Base-by-base conservation (phyloP, 2,888 invertebrate species). In the Tethea ocularis region DNA sequence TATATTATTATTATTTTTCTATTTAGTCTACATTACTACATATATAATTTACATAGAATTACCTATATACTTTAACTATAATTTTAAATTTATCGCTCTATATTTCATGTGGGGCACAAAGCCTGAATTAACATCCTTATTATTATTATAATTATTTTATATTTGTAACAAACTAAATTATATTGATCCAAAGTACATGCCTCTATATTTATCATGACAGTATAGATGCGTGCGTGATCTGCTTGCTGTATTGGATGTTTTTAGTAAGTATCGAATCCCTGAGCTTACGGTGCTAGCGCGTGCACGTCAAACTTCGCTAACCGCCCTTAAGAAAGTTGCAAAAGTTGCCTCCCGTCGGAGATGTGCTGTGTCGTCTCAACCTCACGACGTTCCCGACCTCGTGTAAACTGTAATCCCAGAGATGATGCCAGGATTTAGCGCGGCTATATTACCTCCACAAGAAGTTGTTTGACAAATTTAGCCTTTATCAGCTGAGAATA, bases 281-380 rank as follows among this genome's bases (percentile, higher is more conserved):
- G 79, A 88, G 91, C 89, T 92, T 91, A 91, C 84, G 85, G 84
- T 84, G 83, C 78, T 74, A 84, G 86, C 87, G 88, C 87, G 88
- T 87, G 89, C 88, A 89, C 88, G 90, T 89, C 91, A 86, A 93
- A 93, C 88, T 93, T 91, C 80, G 83, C 85, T 86, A 91, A 91
- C 91, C 89, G 87, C 86, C 88, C 88, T 90, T 88, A 91, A 88
- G 89, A 90, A 91, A 92, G 86, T 93, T 92, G 85, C 76, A 69
- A 79, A 91, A 91, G 88, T 92, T 89, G 82, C 80, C 86, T 88
- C 88, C 84, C 84, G 82, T 83, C 80, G 82, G 83, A 87, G 88
- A 88, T 87, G 84, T 86, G 87, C 87, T 84, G 82, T 83, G 82
- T 84, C 82, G 79, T 72, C 75, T 77, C 80, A 78, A 80, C 83